A percentile compares a stretch with the other conserved stretches of the same genome.
Evolutionary conservation across 1,140 invertebrate genomes (phyloP).

Genomic region (Orussus abietinus): DNA sequence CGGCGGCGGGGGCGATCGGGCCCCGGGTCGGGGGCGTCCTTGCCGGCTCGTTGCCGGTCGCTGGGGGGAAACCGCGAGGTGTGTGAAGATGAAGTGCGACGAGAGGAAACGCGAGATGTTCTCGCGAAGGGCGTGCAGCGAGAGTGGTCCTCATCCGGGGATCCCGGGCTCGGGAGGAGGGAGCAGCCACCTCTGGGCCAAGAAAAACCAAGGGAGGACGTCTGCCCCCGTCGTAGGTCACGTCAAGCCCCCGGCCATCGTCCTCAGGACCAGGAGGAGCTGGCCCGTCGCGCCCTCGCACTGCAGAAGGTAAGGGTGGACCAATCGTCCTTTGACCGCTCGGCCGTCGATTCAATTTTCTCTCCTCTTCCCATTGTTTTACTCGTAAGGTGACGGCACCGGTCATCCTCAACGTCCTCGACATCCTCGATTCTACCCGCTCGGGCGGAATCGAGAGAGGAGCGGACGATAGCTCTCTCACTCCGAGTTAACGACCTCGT

Average conservation of each 20-base stretch:
- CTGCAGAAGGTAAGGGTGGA: constrained; percentile 60
- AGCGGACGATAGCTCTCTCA: too few relatives aligned
- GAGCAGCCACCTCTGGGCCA: constrained; percentile 54
- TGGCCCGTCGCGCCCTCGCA: constrained; percentile 65
- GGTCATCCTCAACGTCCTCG: too few relatives aligned
- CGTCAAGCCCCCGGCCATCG: constrained; percentile 56
- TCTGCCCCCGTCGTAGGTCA: constrained; percentile 64
- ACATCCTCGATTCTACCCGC: too few relatives aligned
- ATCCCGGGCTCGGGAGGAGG: constrained; percentile 31
- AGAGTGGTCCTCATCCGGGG: constrained; percentile 62
- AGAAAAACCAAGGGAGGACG: constrained; percentile 58
- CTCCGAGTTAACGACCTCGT: too few relatives aligned
- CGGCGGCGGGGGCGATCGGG: too few relatives aligned
- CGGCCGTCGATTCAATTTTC: too few relatives aligned
- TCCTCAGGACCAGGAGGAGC: constrained; percentile 60
- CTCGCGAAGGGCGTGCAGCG: constrained; percentile 59
- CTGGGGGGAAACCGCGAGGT: constrained; percentile 5
- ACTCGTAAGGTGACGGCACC: too few relatives aligned
- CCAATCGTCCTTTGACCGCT: too few relatives aligned
- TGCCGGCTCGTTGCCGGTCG: too few relatives aligned
- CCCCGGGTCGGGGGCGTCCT: too few relatives aligned
- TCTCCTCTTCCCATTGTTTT: too few relatives aligned
- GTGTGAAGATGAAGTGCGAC: constrained; percentile 44
- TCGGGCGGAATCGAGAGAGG: too few relatives aligned
- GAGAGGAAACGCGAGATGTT: constrained; percentile 43